Conservation (phyloP, 2,888 invertebrate genomes). For the Ophion ellenae region DNA sequence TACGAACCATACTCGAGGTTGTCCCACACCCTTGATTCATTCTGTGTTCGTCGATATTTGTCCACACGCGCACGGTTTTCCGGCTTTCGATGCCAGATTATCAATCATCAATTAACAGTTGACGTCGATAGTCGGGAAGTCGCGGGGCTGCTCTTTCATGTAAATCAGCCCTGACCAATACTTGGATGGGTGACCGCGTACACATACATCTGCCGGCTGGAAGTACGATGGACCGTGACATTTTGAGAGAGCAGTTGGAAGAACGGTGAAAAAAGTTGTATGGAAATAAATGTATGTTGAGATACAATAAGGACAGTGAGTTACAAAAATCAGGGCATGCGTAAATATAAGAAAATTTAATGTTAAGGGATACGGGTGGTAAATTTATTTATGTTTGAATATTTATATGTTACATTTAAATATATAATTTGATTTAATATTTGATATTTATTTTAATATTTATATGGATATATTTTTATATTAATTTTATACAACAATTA, state of each 20-base stretch:
- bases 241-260: neutral
- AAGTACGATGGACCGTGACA: neutral
- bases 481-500: neutral
- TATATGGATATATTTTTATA: neutral
- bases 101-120: neutral
- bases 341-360: neutral
- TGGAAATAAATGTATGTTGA: neutral
- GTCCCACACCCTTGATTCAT: slow-evolving; percentile 52
- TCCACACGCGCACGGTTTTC: neutral
- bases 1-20: slow-evolving; percentile 68
- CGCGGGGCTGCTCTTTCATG: neutral
- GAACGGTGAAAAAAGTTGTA: neutral
- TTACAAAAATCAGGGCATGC: neutral
- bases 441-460: neutral
- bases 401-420: neutral
- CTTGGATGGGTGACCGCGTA: neutral
- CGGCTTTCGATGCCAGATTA: neutral
- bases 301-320: neutral
- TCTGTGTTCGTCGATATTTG: neutral
- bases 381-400: neutral
- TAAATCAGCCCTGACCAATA: neutral
- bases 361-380: neutral
- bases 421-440: no score
- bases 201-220: neutral
- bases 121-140: neutral